Conservation (phyloP, 2,888 invertebrate genomes). For the Tinea semifulvella region DNA sequence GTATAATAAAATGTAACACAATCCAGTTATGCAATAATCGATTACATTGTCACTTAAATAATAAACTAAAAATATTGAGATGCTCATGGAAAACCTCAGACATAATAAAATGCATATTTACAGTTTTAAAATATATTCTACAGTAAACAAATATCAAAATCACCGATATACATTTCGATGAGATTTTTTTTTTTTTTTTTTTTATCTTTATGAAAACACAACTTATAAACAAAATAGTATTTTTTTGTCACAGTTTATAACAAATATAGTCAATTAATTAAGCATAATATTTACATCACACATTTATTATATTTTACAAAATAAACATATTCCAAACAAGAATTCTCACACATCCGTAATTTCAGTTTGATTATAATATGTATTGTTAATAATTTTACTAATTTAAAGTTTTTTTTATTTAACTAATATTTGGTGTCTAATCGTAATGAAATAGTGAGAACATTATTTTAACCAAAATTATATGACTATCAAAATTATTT, state of each 20-base stretch:
- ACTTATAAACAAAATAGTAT: slow-evolving; percentile 11
- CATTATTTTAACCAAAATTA: slow-evolving; percentile 30
- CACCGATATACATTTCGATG: slow-evolving; percentile 19
- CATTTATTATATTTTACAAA: neutral
- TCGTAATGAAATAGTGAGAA: slow-evolving; percentile 34
- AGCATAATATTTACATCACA: slow-evolving; percentile 7
- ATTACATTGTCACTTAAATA: slow-evolving; percentile 7
- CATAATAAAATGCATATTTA: slow-evolving; percentile 52
- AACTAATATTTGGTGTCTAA: slow-evolving; percentile 62
- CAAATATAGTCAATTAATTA: neutral
- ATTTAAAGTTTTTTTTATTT: slow-evolving; percentile 21
- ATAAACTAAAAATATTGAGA: slow-evolving; percentile 22
- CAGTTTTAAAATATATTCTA: slow-evolving; percentile 26
- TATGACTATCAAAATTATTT: slow-evolving; percentile 59
- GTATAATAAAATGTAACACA: slow-evolving; percentile 44
- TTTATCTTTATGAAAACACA: slow-evolving; percentile 21
- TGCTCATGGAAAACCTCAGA: slow-evolving; percentile 50
- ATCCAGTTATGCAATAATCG: slow-evolving; percentile 27
- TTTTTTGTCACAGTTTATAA: neutral
- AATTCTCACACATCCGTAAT: slow-evolving; percentile 5
- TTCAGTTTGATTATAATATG: slow-evolving; percentile 16
- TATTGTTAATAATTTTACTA: slow-evolving; percentile 20
- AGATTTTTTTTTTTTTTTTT: slow-evolving; percentile 14
- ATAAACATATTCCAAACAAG: neutral
- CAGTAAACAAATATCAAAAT: slow-evolving; percentile 1